A percentile compares a stretch with the other conserved stretches of the same genome.
Evolutionary conservation across 2,113 vertebrate genomes (phyloP).

Genomic region (Oryctolagus cuniculus): DNA sequence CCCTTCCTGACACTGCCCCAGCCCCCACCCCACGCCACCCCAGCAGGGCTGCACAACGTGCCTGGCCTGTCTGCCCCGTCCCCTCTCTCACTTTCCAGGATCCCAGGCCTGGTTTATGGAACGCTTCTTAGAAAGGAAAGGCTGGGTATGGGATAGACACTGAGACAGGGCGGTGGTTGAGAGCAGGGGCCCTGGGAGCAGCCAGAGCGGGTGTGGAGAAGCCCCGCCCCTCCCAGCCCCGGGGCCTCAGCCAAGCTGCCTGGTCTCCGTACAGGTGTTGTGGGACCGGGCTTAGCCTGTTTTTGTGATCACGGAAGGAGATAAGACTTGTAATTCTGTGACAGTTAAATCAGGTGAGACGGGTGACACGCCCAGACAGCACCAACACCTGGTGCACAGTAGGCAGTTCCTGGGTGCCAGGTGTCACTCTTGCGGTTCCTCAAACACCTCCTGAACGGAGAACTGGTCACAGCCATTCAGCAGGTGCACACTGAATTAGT

Average conservation of each 20-base stretch:
- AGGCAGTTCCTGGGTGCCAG: not conserved
- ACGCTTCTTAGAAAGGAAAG: not conserved
- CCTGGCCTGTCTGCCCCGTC: not conserved
- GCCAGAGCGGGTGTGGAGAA: not conserved
- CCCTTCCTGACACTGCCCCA: not conserved
- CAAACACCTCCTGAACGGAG: not conserved
- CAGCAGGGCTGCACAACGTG: not conserved
- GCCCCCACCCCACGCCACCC: not conserved
- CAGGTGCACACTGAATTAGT: accelerated
- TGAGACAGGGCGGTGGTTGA: not conserved
- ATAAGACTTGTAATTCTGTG: not conserved
- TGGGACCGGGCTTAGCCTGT: not conserved
- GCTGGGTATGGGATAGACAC: not conserved
- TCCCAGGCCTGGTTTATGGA: not conserved
- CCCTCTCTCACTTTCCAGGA: not conserved
- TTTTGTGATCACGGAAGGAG: not conserved
- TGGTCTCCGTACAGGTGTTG: not conserved
- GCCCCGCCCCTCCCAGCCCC: not conserved
- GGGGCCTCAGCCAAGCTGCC: not conserved
- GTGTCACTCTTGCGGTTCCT: not conserved
- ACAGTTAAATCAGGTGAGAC: not conserved
- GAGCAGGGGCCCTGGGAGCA: not conserved
- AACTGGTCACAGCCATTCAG: not conserved
- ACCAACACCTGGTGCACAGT: too few species aligned
- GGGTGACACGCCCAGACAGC: not conserved